Evolutionary conservation across 2,888 invertebrate species (phyloP).

Genomic region (Nectonema munidae): DNA sequence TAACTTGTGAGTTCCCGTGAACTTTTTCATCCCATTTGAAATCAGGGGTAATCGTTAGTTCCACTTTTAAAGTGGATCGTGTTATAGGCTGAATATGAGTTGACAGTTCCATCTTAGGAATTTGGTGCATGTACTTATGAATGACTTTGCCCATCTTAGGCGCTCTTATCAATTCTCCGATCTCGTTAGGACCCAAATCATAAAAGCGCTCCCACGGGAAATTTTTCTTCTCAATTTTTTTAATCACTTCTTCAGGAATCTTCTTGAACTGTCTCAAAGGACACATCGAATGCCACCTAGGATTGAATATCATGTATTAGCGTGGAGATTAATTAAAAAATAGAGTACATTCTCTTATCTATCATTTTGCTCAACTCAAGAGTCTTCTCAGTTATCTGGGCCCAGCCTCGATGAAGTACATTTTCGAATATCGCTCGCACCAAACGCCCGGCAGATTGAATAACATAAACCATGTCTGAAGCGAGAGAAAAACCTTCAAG

Average conservation of each 20-base stretch:
- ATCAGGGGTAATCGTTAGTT: conserved; percentile 81
- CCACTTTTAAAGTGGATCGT: conserved; percentile 48
- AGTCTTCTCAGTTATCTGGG: conserved; percentile 75
- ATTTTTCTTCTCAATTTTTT: conserved; percentile 77
- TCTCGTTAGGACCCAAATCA: conserved; percentile 78
- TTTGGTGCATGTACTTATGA: conserved; percentile 67
- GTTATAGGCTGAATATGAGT: conserved; percentile 96
- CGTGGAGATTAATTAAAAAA: background rate
- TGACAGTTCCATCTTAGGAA: conserved; percentile 60
- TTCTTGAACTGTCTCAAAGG: conserved; percentile 80
- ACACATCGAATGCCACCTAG: conserved; percentile 77
- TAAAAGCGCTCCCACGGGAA: conserved; percentile 36
- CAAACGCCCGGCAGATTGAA: conserved; percentile 70
- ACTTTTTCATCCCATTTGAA: conserved; percentile 96
- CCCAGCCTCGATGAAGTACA: conserved; percentile 65
- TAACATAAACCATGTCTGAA: conserved; percentile 96
- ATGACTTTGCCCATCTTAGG: conserved; percentile 74
- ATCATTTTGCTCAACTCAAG: conserved; percentile 91
- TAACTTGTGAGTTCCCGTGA: conserved; percentile 29
- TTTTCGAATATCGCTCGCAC: conserved; percentile 91
- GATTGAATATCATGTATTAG: conserved; percentile 12
- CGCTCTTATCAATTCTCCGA: conserved; percentile 60
- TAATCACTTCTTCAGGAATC: conserved; percentile 77
- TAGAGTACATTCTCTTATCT: conserved; percentile 45
- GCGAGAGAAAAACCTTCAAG: conserved; percentile 88